A percentile compares a stretch with the other conserved stretches of the same genome.
Evolutionary conservation across 2,888 invertebrate species (phyloP).

Genomic region (Alloplasta piceator): DNA sequence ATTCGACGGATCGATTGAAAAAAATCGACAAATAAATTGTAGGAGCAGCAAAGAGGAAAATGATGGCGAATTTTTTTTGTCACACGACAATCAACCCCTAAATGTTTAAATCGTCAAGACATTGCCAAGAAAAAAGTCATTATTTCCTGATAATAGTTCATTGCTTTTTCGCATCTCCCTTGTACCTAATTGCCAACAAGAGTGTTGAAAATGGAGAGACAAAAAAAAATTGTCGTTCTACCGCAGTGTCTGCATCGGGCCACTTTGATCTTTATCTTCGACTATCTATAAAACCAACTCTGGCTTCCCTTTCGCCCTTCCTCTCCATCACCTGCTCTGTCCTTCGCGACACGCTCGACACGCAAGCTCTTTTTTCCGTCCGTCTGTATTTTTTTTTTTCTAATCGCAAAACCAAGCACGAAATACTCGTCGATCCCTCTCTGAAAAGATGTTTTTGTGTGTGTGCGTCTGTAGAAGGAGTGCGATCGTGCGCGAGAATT

Average conservation of each 20-base stretch:
- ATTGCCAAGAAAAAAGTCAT: too few species aligned
- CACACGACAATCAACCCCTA: too few species aligned
- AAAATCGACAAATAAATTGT: too few species aligned
- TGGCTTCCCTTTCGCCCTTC: background rate
- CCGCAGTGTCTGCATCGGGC: slow-evolving; percentile 13
- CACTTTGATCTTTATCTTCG: slow-evolving; percentile 29
- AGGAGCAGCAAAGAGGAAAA: too few species aligned
- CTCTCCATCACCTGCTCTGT: background rate
- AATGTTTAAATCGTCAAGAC: too few species aligned
- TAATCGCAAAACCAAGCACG: slow-evolving; percentile 44
- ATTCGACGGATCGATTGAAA: too few species aligned
- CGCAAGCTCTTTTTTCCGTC: slow-evolving; percentile 19
- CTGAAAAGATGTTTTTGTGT: background rate
- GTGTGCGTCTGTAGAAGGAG: slow-evolving; percentile 5
- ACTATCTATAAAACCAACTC: background rate
- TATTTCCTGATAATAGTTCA: background rate
- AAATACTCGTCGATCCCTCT: slow-evolving; percentile 38
- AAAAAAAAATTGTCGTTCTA: slow-evolving; percentile 28
- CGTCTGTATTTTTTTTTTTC: slow-evolving; percentile 30
- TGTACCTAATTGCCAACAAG: background rate
- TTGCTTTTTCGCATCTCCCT: background rate
- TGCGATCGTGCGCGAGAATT: background rate
- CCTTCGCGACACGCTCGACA: slow-evolving; percentile 50
- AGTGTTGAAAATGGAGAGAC: background rate
- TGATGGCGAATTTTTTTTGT: too few species aligned